These are phyloP conservation scores for Drosophila guanche DNA, from an alignment of 1,140 invertebrate genomes.

Conservation along the genomic window DNA sequence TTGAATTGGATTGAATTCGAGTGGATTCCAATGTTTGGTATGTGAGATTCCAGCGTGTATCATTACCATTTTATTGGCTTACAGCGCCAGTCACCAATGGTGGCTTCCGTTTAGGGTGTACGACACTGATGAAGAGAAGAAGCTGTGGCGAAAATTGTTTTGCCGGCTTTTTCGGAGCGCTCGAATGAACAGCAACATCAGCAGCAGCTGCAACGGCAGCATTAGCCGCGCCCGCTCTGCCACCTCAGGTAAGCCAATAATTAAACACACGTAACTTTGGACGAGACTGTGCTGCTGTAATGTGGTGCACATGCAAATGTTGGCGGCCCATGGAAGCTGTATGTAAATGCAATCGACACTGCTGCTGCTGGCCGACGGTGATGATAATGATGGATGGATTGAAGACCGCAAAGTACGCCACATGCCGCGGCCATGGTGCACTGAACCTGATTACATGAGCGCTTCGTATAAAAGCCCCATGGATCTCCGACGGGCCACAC, in stretches of 20 bases:
- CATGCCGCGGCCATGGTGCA: constrained; percentile 56
- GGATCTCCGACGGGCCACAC: constrained; percentile 45
- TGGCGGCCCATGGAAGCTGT: constrained; percentile 54
- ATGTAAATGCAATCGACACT: constrained; percentile 61
- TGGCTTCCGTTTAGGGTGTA: constrained; percentile 51
- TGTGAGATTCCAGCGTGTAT: constrained; percentile 37
- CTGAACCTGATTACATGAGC: constrained; percentile 54
- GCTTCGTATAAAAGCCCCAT: constrained; percentile 57
- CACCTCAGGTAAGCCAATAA: constrained; percentile 39
- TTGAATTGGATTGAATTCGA: constrained; percentile 20
- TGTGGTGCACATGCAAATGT: constrained; percentile 63
- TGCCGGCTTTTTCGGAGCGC: constrained; percentile 54
- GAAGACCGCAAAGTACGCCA: constrained; percentile 19
- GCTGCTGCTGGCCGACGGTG: constrained; percentile 10
- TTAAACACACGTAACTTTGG: constrained; percentile 67
- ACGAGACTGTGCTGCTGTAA: constrained; percentile 26
- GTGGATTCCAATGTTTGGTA: constrained; percentile 7
- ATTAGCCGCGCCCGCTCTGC: constrained; percentile 9
- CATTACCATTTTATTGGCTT: constrained; percentile 33
- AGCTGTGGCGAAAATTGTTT: constrained; percentile 64
- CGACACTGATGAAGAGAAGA: constrained; percentile 29
- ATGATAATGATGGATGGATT: constrained; percentile 33
- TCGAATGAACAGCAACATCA: constrained; percentile 47
- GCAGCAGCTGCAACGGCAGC: constrained; percentile 1
- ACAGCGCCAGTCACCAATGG: constrained; percentile 43